Evolutionary conservation across 1,140 invertebrate genomes (phyloP).

Genomic region (Heliothis subflexa): DNA sequence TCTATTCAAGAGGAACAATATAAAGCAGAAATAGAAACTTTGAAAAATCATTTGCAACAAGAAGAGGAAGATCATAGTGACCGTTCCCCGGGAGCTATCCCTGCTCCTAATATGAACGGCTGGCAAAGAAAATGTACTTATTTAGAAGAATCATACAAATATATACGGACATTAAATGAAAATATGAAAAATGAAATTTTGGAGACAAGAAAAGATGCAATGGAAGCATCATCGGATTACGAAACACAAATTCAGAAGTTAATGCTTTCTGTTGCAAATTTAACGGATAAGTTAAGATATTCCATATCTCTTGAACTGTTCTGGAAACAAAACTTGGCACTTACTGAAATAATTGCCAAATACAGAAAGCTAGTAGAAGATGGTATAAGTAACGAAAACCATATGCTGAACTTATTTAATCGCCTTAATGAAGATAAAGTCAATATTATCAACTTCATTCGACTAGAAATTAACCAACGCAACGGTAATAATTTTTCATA

Average conservation of each 20-base stretch:
- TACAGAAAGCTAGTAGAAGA: constrained; percentile 69
- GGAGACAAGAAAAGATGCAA: constrained; percentile 70
- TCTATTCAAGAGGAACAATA: constrained; percentile 78
- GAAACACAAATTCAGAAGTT: constrained; percentile 76
- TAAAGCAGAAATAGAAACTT: constrained; percentile 79
- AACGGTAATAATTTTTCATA: constrained; percentile 7
- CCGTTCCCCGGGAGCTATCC: constrained; percentile 70
- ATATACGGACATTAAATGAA: constrained; percentile 76
- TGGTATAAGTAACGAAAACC: constrained; percentile 52
- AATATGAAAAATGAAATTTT: constrained; percentile 78
- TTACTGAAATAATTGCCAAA: constrained; percentile 72
- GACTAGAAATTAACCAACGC: constrained; percentile 26
- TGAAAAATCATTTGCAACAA: constrained; percentile 63
- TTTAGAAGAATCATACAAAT: constrained; percentile 77
- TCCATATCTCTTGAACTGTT: constrained; percentile 76
- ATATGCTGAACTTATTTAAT: constrained; percentile 55
- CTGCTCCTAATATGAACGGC: constrained; percentile 45
- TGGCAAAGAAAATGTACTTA: constrained; percentile 76
- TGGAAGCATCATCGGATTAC: constrained; percentile 67
- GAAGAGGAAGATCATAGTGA: constrained; percentile 73
- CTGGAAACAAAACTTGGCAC: constrained; percentile 74
- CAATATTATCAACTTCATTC: constrained; percentile 59
- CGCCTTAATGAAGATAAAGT: constrained; percentile 62
- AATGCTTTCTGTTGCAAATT: constrained; percentile 65
- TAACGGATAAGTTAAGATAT: constrained; percentile 73